A percentile compares a stretch with the other conserved stretches of the same genome.
phyloP scores from a whole-genome alignment of 1,140 invertebrate genomes.

The Pentalonia nigronervosa region DNA sequence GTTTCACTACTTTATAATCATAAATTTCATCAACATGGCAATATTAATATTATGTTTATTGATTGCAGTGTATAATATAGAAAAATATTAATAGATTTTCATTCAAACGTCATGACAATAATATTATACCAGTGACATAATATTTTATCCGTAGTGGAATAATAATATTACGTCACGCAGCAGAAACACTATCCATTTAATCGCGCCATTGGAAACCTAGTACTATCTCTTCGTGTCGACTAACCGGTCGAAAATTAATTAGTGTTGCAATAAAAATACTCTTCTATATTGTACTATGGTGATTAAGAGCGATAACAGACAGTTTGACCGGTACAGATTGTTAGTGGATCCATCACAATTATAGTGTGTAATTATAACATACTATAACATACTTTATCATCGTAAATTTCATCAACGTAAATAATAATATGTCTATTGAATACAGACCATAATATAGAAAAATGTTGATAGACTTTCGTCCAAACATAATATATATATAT shows the following conservation, averaged over 20 bases:
- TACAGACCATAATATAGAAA: not conserved
- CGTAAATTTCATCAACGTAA: no score
- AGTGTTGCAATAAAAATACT: not conserved
- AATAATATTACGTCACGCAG: not conserved
- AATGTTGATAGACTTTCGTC: no score
- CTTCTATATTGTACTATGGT: not conserved
- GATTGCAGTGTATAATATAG: not conserved
- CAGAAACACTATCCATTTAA: not conserved
- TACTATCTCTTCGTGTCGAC: not conserved
- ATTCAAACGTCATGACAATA: no score
- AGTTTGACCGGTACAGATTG: slow-evolving; percentile 41
- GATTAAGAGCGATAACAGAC: not conserved
- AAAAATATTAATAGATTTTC: not conserved
- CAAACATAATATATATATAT: no score
- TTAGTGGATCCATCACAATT: slow-evolving; percentile 16
- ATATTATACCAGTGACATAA: no score
- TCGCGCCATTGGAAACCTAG: not conserved
- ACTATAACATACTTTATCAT: no score
- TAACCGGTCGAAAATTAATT: slow-evolving; percentile 13
- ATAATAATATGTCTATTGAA: no score
- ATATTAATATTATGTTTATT: not conserved
- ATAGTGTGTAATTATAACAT: no score
- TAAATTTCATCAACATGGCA: not conserved
- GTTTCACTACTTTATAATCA: not conserved
- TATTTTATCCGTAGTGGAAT: not conserved